These are phyloP conservation scores for Streptopelia turtur DNA, from an alignment of 2,797 vertebrate species.

Conservation along the genomic window DNA sequence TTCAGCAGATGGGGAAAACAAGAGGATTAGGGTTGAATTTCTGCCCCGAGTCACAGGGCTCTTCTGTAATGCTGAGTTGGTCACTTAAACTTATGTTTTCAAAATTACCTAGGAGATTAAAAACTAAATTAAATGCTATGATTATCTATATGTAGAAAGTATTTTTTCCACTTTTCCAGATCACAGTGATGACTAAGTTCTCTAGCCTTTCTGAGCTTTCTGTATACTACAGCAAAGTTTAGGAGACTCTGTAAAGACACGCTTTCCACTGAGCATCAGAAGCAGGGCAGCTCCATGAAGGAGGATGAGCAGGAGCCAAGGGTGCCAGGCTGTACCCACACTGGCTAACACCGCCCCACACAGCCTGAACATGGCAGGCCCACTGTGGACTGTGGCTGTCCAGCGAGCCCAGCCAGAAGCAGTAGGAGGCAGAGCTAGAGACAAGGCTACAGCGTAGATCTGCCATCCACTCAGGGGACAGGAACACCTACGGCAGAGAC, in stretches of 20 bases:
- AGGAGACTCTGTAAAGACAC: neutral
- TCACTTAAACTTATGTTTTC: neutral
- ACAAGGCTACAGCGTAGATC: neutral
- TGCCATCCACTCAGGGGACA: fast-evolving
- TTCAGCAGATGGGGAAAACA: neutral
- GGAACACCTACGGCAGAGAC: neutral
- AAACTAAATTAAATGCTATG: neutral
- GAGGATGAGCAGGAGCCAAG: neutral
- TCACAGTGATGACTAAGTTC: neutral
- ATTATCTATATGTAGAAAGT: neutral
- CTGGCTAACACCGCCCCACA: neutral
- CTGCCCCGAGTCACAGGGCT: neutral
- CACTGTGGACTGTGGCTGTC: neutral
- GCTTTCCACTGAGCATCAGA: neutral
- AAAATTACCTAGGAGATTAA: neutral
- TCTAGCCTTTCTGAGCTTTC: neutral
- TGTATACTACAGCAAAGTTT: neutral
- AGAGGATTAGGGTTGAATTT: neutral
- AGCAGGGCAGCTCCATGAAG: neutral
- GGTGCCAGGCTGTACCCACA: neutral
- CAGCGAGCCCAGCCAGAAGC: neutral
- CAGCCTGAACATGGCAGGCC: neutral
- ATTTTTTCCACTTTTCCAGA: neutral
- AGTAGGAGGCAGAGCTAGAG: neutral
- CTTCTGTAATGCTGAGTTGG: neutral